Base-by-base conservation (phyloP, 2,113 vertebrate genomes). In the Nothobranchius furzeri region DNA sequence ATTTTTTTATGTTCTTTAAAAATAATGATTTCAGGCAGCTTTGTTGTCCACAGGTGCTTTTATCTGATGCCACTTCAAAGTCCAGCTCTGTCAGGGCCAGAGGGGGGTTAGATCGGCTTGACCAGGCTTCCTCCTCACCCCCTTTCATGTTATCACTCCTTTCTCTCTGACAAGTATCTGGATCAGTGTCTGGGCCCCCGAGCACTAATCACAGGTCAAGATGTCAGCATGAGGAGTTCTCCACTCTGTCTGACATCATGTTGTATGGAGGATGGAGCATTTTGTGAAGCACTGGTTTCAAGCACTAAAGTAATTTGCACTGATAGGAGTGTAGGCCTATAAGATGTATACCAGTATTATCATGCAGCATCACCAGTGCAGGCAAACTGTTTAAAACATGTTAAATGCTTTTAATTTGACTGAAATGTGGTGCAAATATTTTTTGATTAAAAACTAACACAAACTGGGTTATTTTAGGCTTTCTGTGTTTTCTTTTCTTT, bases 11-110 rank as follows among this genome's bases (percentile, higher is more conserved):
- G 60, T 10, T 25, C 24, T 30, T 57, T 69, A 57, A 57, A 71
- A 75, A 62, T 73, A 77, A 70, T 70, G 46, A 63, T 64, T 56
- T 73, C 24, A 40, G 70, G 50, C 54, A 14, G 37, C 85, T 87
- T 86, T 89, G 72, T 86, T 78, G 68, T 85, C 59, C 61, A 49
- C 42, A 45, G 81, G 72, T 82, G 62, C 40, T 14, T 68, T 43
- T 80, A 20, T 87, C 75, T 84, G 59, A 75, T 81, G 79, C 86
- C 80, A 87, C 87, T 87, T 91, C 90, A 91, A 90, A 91, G 88
- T 66, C 0, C 12, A 56, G 42, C 4, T 9, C 43, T 17, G 25
- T 59, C 60, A 35, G 60, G 76, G 50, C 64, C 69, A 51, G 73
- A 69, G 73, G 80, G 74, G 69, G 62, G 66, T 81, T 75, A 75